Evolutionary conservation across 2,797 vertebrate genomes (phyloP).

Genomic region (Neosilurus mollespiculum): DNA sequence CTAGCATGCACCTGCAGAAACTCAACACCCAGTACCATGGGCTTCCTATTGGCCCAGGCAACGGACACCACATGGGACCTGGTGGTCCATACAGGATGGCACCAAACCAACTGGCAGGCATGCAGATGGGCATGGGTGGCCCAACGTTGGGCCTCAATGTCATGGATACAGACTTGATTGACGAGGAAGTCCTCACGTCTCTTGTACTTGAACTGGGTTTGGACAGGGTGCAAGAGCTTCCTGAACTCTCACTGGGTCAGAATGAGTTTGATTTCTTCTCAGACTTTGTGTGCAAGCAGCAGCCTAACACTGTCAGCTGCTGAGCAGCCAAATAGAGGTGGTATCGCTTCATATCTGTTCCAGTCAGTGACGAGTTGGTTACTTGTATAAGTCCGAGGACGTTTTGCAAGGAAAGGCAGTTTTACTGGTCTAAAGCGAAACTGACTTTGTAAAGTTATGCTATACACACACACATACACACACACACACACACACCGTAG

Average conservation of each 20-base stretch:
- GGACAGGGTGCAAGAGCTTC: conserved; percentile 92
- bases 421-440: conserved; percentile 36
- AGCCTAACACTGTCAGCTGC: conserved; percentile 91
- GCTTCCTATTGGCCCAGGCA: conserved; percentile 72
- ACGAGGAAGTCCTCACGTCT: conserved; percentile 93
- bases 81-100: conserved; percentile 76
- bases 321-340: conserved; percentile 61
- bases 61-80: conserved; percentile 71
- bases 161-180: conserved; percentile 92
- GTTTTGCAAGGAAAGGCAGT: conserved; percentile 34
- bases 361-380: conserved; percentile 24
- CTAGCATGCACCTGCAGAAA: conserved; percentile 92
- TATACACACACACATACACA: conserved; percentile 41
- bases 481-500: conserved; percentile 39
- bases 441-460: conserved; percentile 45
- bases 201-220: conserved; percentile 91
- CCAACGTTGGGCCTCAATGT: conserved; percentile 76
- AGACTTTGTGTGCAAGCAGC: conserved; percentile 94
- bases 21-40: conserved; percentile 88
- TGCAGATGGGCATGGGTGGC: conserved; percentile 77
- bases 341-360: conserved; percentile 32
- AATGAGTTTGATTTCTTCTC: conserved; percentile 96
- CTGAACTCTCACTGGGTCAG: conserved; percentile 93
- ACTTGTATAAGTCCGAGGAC: conserved; percentile 21
- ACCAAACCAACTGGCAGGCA: conserved; percentile 70